These are phyloP conservation scores for Enteromius thamalakanensis DNA, from an alignment of 2,797 vertebrate species.

Conservation along the genomic window DNA sequence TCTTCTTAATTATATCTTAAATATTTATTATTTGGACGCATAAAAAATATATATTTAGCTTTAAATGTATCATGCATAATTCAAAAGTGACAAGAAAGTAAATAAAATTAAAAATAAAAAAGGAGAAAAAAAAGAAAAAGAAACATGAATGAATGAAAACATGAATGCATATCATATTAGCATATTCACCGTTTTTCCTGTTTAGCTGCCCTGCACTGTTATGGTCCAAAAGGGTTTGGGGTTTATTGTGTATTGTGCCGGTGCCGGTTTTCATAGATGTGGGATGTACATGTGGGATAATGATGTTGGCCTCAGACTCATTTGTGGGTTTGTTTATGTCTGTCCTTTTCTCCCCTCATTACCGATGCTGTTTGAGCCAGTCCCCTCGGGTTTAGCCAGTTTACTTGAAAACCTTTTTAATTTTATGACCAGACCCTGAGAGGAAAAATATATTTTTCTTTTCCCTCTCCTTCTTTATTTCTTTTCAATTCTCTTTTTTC, in stretches of 20 bases:
- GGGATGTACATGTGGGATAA: constrained; percentile 74
- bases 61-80: constrained; percentile 35
- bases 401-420: constrained; percentile 80
- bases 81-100: constrained; percentile 25
- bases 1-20: constrained; percentile 9
- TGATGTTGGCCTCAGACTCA: constrained; percentile 82
- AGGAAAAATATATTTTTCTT: constrained; percentile 51
- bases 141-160: background rate
- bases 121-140: background rate
- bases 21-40: constrained; percentile 18
- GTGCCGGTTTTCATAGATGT: constrained; percentile 53
- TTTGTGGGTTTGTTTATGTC: constrained; percentile 87
- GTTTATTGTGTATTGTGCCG: constrained; percentile 27
- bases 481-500: constrained; percentile 42
- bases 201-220: background rate
- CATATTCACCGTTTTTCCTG: background rate
- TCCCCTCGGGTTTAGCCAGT: constrained; percentile 81
- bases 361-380: constrained; percentile 87
- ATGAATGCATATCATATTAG: constrained; percentile 1
- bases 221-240: background rate
- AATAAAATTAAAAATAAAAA: background rate
- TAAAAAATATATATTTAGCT: constrained; percentile 11
- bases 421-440: constrained; percentile 77
- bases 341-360: constrained; percentile 87
- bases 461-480: constrained; percentile 62